phyloP scores from a whole-genome alignment of 2,888 invertebrate genomes.

The Synergus japonicus region DNA sequence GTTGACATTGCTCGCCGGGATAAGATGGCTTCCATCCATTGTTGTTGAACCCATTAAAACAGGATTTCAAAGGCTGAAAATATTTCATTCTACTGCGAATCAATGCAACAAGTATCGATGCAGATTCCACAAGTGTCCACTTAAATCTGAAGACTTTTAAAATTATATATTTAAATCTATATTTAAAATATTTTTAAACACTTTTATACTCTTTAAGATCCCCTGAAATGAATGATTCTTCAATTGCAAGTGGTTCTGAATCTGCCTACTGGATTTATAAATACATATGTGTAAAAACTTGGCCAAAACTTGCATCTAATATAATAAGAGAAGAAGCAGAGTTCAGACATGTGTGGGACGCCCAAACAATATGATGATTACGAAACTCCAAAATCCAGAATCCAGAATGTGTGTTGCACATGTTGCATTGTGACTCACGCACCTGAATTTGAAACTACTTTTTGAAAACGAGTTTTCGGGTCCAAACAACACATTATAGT shows the following conservation, averaged over 20 bases:
- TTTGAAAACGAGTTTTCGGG: not conserved
- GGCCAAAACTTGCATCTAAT: not conserved
- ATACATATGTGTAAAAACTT: not conserved
- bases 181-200: too few relatives aligned
- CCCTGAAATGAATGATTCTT: not conserved
- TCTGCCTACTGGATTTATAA: not conserved
- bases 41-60: slow-evolving; percentile 29
- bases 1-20: not conserved
- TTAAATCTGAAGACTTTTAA: too few relatives aligned
- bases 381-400: not conserved
- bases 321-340: not conserved
- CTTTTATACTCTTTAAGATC: too few relatives aligned
- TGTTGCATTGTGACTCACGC: not conserved
- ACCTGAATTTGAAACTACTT: not conserved
- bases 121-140: too few relatives aligned
- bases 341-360: not conserved
- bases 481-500: not conserved
- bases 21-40: slow-evolving; percentile 22
- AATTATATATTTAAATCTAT: too few relatives aligned
- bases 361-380: not conserved
- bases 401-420: not conserved
- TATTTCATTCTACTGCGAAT: not conserved
- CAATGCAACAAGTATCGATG: not conserved
- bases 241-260: not conserved
- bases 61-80: slow-evolving; percentile 13